phyloP scores from a whole-genome alignment of 1,140 invertebrate species.

The Drosophila nebulosa region DNA sequence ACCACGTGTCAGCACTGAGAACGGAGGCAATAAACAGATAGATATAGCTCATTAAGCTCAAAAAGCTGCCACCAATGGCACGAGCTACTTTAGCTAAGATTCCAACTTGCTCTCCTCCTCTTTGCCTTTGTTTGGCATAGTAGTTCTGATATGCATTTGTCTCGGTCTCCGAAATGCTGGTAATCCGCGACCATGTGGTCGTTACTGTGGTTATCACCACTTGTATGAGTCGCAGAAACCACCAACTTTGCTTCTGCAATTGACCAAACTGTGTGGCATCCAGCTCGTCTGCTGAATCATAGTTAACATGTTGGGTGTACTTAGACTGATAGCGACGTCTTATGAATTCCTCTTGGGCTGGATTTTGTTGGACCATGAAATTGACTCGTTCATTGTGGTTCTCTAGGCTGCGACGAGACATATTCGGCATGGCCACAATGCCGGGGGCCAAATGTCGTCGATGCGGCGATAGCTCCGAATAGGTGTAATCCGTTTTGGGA shows the following conservation, averaged over 20 bases:
- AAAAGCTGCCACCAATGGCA: constrained; percentile 38
- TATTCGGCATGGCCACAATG: constrained; percentile 89
- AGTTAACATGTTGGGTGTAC: constrained; percentile 38
- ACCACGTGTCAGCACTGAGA: constrained; percentile 82
- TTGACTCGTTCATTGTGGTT: constrained; percentile 72
- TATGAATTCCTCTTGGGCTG: constrained; percentile 69
- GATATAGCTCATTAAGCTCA: constrained; percentile 50
- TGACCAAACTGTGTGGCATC: constrained; percentile 45
- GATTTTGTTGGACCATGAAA: constrained; percentile 68
- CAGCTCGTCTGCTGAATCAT: constrained; percentile 75
- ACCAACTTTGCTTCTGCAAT: constrained; percentile 50
- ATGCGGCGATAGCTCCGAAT: constrained; percentile 88
- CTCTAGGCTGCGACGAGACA: constrained; percentile 86
- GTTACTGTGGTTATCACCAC: constrained; percentile 50
- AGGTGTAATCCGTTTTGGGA: constrained; percentile 92
- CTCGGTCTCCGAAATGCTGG: constrained; percentile 32
- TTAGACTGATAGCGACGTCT: constrained; percentile 67
- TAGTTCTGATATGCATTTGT: constrained; percentile 52
- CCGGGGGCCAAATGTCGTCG: constrained; percentile 89
- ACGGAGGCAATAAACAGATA: constrained; percentile 76
- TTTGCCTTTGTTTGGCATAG: constrained; percentile 29
- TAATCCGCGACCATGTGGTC: constrained; percentile 50
- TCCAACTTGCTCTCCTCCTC: constrained; percentile 25
- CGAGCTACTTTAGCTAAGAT: constrained; percentile 7
- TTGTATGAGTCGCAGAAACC: constrained; percentile 58